Evolutionary conservation across 2,797 vertebrate genomes (phyloP).

Genomic region (Menidia menidia): DNA sequence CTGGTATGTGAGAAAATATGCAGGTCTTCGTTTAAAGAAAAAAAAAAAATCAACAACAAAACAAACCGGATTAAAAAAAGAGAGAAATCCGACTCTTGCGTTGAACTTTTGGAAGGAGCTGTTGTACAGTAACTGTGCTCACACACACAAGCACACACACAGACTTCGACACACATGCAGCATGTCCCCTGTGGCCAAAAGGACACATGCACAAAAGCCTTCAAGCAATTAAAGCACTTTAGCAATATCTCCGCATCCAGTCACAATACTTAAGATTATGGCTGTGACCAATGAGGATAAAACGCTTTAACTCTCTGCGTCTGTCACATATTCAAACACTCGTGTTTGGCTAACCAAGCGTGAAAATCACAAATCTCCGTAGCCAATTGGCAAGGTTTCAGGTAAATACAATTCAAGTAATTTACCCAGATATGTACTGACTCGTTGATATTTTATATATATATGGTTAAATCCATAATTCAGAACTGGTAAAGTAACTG

Average conservation of each 20-base stretch:
- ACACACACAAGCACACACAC: conserved; percentile 12
- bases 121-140: conserved; percentile 10
- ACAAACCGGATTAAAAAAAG: conserved; percentile 16
- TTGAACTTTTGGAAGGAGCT: conserved; percentile 54
- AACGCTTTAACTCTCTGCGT: conserved; percentile 67
- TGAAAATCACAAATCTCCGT: conserved; percentile 65
- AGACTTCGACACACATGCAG: conserved; percentile 16
- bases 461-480: conserved; percentile 39
- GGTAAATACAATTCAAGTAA: conserved; percentile 65
- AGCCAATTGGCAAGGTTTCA: conserved; percentile 63
- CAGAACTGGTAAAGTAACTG: conserved; percentile 33
- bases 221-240: conserved; percentile 73
- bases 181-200: conserved; percentile 44
- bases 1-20: not conserved
- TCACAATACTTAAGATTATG: conserved; percentile 73
- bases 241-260: conserved; percentile 75
- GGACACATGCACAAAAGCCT: conserved; percentile 54
- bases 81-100: conserved; percentile 21
- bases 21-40: conserved; percentile 25
- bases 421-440: conserved; percentile 45
- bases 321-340: conserved; percentile 69
- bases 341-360: conserved; percentile 64
- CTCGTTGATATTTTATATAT: conserved; percentile 5
- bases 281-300: conserved; percentile 73
- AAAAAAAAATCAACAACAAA: conserved; percentile 28